A percentile compares a stretch with the other conserved stretches of the same genome.
phyloP scores from a whole-genome alignment of 2,888 invertebrate species.

The Chouioia cunea region DNA sequence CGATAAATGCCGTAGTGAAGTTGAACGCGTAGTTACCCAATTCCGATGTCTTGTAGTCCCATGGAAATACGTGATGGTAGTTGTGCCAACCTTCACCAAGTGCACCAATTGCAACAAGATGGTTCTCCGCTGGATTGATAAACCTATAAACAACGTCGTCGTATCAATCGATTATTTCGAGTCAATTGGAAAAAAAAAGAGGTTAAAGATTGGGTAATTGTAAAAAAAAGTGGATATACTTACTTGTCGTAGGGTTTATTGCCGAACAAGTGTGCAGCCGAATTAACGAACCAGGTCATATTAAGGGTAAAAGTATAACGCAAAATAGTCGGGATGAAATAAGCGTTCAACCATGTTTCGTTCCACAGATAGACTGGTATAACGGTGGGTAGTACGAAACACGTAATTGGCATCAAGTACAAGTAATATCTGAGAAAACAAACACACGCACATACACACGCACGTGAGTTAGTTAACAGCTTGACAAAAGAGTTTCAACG shows the following conservation, averaged over 20 bases:
- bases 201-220: not conserved
- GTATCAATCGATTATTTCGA: not conserved
- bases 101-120: constrained; percentile 78
- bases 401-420: constrained; percentile 75
- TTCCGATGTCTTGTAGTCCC: too few species aligned
- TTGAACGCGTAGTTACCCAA: constrained; percentile 83
- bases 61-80: too few species aligned
- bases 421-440: constrained; percentile 74
- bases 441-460: not conserved
- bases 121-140: constrained; percentile 85
- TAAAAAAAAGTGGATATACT: constrained; percentile 57
- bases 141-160: too few species aligned
- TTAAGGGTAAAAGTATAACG: constrained; percentile 83
- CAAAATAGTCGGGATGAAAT: constrained; percentile 76
- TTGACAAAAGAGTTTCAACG: too few species aligned
- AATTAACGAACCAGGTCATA: constrained; percentile 92
- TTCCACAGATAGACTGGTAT: constrained; percentile 80
- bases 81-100: constrained; percentile 79
- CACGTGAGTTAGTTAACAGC: too few species aligned
- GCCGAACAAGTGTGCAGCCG: constrained; percentile 86
- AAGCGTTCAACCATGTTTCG: constrained; percentile 77
- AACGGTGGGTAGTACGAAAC: constrained; percentile 80
- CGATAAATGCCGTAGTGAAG: constrained; percentile 72
- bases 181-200: not conserved
- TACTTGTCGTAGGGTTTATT: constrained; percentile 81